Conservation (phyloP, 2,797 vertebrate genomes). For the Graptemys geographica region DNA sequence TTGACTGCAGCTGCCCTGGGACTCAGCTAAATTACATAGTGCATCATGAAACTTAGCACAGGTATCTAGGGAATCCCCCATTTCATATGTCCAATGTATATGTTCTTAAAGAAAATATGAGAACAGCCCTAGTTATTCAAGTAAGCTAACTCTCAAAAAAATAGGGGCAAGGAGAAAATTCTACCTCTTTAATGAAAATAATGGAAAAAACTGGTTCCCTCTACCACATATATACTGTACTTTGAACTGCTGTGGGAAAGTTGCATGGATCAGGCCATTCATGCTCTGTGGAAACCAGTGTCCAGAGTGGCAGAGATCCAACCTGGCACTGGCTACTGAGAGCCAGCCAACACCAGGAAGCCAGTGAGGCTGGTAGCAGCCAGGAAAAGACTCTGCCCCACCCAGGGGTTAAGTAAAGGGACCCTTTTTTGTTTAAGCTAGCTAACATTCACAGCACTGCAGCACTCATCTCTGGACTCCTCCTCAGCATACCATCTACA, state of each 20-base stretch:
- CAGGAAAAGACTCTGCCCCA: not conserved
- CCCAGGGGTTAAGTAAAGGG: not conserved
- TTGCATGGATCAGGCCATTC: not conserved
- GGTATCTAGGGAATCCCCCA: not conserved
- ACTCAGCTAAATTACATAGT: not conserved
- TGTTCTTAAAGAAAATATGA: constrained; percentile 15
- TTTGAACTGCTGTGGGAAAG: not conserved
- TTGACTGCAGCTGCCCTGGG: not conserved
- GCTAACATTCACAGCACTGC: not conserved
- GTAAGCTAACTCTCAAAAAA: not conserved
- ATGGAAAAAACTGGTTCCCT: not conserved
- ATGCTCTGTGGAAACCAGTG: not conserved
- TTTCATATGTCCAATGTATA: not conserved
- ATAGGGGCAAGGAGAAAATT: not conserved
- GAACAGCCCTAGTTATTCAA: not conserved
- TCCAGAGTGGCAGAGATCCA: not conserved
- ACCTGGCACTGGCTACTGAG: no score
- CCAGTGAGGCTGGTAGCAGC: not conserved
- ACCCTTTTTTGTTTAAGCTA: not conserved
- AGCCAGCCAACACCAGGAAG: no score
- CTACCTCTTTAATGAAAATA: constrained; percentile 20
- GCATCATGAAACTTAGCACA: not conserved
- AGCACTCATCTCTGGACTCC: not conserved
- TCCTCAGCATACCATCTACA: not conserved
- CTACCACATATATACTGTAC: not conserved